Conservation (phyloP, 2,888 invertebrate genomes). For the Drosophila paramelanica region DNA sequence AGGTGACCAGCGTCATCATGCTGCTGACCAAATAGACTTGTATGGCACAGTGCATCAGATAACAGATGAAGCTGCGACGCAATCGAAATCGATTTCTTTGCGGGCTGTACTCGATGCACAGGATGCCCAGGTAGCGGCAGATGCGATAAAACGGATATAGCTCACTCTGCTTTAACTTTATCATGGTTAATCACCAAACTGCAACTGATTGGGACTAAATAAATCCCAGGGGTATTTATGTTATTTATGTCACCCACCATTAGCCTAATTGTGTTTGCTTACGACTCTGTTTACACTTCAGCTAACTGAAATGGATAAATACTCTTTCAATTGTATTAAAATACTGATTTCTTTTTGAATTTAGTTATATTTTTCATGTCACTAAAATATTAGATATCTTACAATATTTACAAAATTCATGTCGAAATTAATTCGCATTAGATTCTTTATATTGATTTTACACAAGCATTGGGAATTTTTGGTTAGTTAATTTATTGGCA, state of each 20-base stretch:
- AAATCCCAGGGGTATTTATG: constrained; percentile 29
- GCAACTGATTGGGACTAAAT: constrained; percentile 19
- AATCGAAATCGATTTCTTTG: constrained; percentile 39
- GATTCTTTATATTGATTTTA: no score
- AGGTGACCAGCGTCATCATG: constrained; percentile 39
- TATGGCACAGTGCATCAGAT: constrained; percentile 48
- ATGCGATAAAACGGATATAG: constrained; percentile 56
- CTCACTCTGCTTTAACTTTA: constrained; percentile 43
- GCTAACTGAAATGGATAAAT: background rate
- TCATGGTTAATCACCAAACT: constrained; percentile 15
- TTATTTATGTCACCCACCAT: constrained; percentile 5
- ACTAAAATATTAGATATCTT: background rate
- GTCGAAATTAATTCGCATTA: no score
- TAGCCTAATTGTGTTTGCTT: constrained; percentile 28
- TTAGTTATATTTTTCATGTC: background rate
- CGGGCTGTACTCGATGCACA: constrained; percentile 60
- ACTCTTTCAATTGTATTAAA: no score
- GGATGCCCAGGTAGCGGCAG: constrained; percentile 66
- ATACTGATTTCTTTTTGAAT: no score
- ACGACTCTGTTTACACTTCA: background rate
- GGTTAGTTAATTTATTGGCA: no score
- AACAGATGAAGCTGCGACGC: constrained; percentile 53
- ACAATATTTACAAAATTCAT: no score
- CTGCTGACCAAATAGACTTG: constrained; percentile 53
- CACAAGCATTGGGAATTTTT: no score